A percentile compares a stretch with the other conserved stretches of the same genome.
These are phyloP conservation scores for Babylonia areolata DNA, from an alignment of 1,140 invertebrate species.

Conservation along the genomic window DNA sequence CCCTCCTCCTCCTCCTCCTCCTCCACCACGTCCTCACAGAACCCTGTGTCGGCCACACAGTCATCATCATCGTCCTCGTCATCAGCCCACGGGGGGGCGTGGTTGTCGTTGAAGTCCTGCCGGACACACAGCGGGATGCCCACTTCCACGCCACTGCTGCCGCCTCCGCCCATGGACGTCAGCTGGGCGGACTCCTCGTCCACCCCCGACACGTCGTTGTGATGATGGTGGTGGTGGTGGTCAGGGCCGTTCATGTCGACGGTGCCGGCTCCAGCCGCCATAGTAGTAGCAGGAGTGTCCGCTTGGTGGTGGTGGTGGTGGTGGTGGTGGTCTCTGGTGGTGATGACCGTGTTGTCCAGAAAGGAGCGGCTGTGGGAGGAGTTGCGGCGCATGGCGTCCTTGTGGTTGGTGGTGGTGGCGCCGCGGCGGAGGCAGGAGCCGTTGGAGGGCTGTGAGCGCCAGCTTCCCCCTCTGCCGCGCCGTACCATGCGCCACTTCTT, in stretches of 20 bases:
- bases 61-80: not conserved
- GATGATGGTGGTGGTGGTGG: not conserved
- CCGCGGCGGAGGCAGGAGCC: constrained; percentile 4
- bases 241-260: too few relatives aligned
- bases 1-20: not conserved
- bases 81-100: not conserved
- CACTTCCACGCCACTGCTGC: not conserved
- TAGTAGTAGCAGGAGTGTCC: too few relatives aligned
- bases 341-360: not conserved
- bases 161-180: not conserved
- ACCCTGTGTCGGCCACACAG: too few relatives aligned
- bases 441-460: constrained; percentile 17
- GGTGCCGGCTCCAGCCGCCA: not conserved
- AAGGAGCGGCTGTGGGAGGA: not conserved
- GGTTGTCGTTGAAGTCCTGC: not conserved
- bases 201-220: constrained; percentile 20
- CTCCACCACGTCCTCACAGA: not conserved
- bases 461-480: constrained; percentile 27
- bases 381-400: constrained; percentile 4
- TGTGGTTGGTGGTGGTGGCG: not conserved
- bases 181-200: constrained; percentile 25
- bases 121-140: not conserved
- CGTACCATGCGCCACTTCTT: constrained; percentile 51
- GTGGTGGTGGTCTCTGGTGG: not conserved
- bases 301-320: not conserved